Evolutionary conservation across 2,888 invertebrate genomes (phyloP).

Genomic region (Plebejus anna): DNA sequence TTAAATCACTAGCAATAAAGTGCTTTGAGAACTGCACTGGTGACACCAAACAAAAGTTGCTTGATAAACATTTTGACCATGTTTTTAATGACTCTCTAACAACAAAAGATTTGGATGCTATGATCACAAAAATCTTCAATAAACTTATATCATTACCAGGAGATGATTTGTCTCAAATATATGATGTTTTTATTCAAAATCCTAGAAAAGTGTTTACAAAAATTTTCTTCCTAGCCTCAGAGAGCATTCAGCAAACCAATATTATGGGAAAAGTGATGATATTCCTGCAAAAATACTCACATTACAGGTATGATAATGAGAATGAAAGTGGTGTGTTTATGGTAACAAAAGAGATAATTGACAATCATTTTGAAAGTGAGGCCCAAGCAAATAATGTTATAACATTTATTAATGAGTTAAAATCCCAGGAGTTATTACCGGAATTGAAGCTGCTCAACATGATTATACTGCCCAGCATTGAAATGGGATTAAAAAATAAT

Average conservation of each 20-base stretch:
- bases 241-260: conserved; percentile 54
- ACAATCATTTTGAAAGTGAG: conserved; percentile 47
- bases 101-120: conserved; percentile 47
- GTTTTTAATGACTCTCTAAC: conserved; percentile 49
- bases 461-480: conserved; percentile 64
- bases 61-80: conserved; percentile 54
- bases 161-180: conserved; percentile 52
- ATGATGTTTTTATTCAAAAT: conserved; percentile 61
- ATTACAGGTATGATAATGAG: conserved; percentile 57
- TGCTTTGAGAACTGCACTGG: conserved; percentile 52
- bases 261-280: conserved; percentile 61
- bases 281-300: conserved; percentile 52
- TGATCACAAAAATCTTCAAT: conserved; percentile 61
- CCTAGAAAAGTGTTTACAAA: conserved; percentile 55
- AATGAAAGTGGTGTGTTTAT: conserved; percentile 58
- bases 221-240: conserved; percentile 57
- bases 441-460: conserved; percentile 55
- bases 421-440: conserved; percentile 49
- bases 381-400: conserved; percentile 52
- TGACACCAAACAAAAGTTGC: conserved; percentile 48
- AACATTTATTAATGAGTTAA: conserved; percentile 55
- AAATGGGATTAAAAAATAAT: conserved; percentile 52
- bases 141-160: conserved; percentile 54
- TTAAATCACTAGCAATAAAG: conserved; percentile 49
- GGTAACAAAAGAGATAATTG: conserved; percentile 48